Evolutionary conservation across 2,888 invertebrate species (phyloP).

Genomic region (Biston stratarius): DNA sequence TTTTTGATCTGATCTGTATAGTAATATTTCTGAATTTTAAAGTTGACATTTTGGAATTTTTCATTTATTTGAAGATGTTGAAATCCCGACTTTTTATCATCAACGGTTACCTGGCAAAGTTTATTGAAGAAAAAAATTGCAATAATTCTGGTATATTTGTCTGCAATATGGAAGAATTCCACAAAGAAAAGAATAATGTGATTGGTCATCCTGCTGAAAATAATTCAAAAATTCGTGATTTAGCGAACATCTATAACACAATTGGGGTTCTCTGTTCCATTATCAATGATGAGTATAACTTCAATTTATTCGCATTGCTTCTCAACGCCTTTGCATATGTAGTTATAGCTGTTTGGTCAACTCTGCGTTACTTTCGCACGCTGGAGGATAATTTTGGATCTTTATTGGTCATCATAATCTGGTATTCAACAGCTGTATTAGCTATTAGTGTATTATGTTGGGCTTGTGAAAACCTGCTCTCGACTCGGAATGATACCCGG

Average conservation of each 20-base stretch:
- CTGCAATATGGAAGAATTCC: slow-evolving; percentile 43
- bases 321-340: slow-evolving; percentile 63
- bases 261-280: slow-evolving; percentile 60
- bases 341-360: slow-evolving; percentile 63
- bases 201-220: slow-evolving; percentile 51
- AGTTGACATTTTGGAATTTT: slow-evolving; percentile 60
- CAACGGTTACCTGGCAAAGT: slow-evolving; percentile 57
- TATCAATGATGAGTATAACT: slow-evolving; percentile 65
- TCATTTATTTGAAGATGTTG: slow-evolving; percentile 57
- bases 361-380: slow-evolving; percentile 56
- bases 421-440: slow-evolving; percentile 57
- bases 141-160: slow-evolving; percentile 50
- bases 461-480: slow-evolving; percentile 60
- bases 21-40: slow-evolving; percentile 56
- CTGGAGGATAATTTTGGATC: slow-evolving; percentile 45
- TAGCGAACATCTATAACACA: slow-evolving; percentile 59
- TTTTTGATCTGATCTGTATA: slow-evolving; percentile 27
- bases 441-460: slow-evolving; percentile 58
- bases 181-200: slow-evolving; percentile 49
- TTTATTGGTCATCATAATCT: slow-evolving; percentile 54
- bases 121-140: slow-evolving; percentile 52
- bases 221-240: slow-evolving; percentile 59
- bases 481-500: slow-evolving; percentile 58
- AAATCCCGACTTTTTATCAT: slow-evolving; percentile 57
- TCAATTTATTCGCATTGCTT: slow-evolving; percentile 65